Conservation (phyloP, 2,113 vertebrate species). For the Tichodroma muraria region DNA sequence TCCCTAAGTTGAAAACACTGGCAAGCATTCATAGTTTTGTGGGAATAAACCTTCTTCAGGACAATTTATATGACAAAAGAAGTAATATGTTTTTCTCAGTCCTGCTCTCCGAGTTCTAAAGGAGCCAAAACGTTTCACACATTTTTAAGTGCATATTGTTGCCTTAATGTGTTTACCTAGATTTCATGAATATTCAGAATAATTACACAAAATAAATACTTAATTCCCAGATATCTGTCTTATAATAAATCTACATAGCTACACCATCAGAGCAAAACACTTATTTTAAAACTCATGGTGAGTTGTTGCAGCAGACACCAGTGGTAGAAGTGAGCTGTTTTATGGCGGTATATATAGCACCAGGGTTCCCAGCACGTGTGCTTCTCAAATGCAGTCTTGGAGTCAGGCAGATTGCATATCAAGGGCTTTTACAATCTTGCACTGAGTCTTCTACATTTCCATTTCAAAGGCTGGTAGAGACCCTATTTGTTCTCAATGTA, state of each 20-base stretch:
- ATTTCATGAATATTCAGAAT: neutral
- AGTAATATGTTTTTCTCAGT: neutral
- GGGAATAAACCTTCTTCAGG: neutral
- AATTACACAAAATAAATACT: neutral
- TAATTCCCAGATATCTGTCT: neutral
- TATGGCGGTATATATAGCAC: neutral
- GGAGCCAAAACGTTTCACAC: neutral
- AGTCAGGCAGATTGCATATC: neutral
- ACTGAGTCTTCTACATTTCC: conserved; percentile 4
- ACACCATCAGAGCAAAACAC: neutral
- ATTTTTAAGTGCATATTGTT: neutral
- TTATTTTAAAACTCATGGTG: neutral
- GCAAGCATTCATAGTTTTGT: neutral
- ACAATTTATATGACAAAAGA: neutral
- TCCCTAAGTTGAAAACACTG: neutral
- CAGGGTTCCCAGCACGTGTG: neutral
- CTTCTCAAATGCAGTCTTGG: neutral
- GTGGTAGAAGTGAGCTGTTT: neutral
- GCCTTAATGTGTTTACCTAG: neutral
- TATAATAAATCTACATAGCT: neutral
- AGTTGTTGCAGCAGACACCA: neutral
- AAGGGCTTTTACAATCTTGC: conserved; percentile 23
- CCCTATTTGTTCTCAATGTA: neutral
- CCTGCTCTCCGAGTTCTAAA: neutral
- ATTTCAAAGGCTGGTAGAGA: conserved; percentile 32